Base-by-base conservation (phyloP, 2,797 vertebrate genomes). In the Fundulus diaphanus region DNA sequence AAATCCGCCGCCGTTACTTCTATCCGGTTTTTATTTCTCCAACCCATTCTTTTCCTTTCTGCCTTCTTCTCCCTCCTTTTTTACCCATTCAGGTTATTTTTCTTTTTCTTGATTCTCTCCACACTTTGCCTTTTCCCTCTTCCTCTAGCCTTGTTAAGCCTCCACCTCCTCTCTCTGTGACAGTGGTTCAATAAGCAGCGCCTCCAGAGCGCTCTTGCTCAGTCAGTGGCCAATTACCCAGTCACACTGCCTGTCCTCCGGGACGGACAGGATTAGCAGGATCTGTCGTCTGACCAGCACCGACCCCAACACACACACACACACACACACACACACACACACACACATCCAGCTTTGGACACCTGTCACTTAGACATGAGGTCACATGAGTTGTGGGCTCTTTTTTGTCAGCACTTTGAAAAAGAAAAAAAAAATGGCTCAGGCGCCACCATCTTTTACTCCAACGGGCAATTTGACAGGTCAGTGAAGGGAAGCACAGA, bases 161-260 rank as follows among this genome's bases (percentile, higher is more conserved):
- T 68, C 82, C 76, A 44, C 79, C 81, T 35, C 77, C 76, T 35
- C 71, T 80, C 77, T 74, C 73, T 52, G 84, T 90, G 87, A 89
- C 92, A 86, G 85, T 78, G 88, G 83, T 90, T 93, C 91, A 90
- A 92, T 92, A 91, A 92, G 85, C 89, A 80, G 82, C 35, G 81
- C 87, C 92, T 89, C 88, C 86, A 86, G 90, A 90, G 89, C 90
- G 85, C 85, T 85, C 85, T 72, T 84, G 90, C 92, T 87, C 92
- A 91, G 89, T 91, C 90, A 92, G 90, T 87, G 92, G 92, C 91
- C 93, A 94, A 94, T 94, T 94, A 94, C 91, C 91, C 90, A 90
- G 91, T 92, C 90, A 88, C 92, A 89, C 87, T 85, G 86, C 76
- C 79, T 76, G 81, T 92, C 90, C 90, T 87, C n/a, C 46, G 91